Evolutionary conservation across 2,888 invertebrate species (phyloP).

Genomic region (Halocaridina rubra): DNA sequence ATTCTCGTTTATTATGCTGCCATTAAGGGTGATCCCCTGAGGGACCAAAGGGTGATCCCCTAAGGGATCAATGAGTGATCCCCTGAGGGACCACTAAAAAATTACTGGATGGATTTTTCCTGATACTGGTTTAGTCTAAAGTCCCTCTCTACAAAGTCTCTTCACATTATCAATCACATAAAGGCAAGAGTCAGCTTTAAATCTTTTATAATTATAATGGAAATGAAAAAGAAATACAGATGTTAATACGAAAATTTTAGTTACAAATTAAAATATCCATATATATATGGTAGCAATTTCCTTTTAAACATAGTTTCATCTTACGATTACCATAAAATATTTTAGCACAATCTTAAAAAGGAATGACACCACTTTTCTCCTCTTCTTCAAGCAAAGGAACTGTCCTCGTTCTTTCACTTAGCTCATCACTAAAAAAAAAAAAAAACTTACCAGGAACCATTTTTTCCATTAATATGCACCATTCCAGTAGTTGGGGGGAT

Average conservation of each 20-base stretch:
- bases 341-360: background rate
- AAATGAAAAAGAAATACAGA: no score
- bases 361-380: background rate
- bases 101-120: constrained; percentile 48
- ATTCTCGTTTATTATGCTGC: constrained; percentile 39
- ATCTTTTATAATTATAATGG: background rate
- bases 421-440: constrained; percentile 39
- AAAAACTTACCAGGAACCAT: constrained; percentile 51
- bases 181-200: constrained; percentile 40
- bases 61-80: constrained; percentile 23
- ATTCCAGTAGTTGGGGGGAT: constrained; percentile 35
- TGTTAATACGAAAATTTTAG: no score
- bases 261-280: no score
- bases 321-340: background rate
- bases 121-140: constrained; percentile 47
- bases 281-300: no score
- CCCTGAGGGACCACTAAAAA: constrained; percentile 40
- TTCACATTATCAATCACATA: constrained; percentile 28
- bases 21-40: constrained; percentile 37
- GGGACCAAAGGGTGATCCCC: constrained; percentile 3
- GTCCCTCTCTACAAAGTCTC: constrained; percentile 33
- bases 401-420: constrained; percentile 22
- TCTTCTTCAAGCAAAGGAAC: constrained; percentile 17
- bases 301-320: no score
- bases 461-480: constrained; percentile 46